Evolutionary conservation across 2,888 invertebrate species (phyloP), one percentile per base, ranked within the genome.

Genomic region (Caenorhabditis zanzibari): DNA sequence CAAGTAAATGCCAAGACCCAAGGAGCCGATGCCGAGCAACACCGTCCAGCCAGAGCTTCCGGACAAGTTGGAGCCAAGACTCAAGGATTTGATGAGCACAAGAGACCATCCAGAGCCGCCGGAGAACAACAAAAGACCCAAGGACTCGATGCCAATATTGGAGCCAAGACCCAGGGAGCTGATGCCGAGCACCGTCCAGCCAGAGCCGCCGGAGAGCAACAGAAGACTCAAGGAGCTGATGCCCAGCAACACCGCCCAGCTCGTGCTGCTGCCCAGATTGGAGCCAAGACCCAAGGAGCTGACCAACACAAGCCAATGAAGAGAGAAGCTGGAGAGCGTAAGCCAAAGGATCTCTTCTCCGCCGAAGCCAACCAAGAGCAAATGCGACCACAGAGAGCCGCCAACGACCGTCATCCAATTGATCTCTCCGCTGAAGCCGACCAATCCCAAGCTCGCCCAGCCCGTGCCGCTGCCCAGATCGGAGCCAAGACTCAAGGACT

Each of bases 111-210:
- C 4, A 52, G 52, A 52, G 52, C 22, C 19, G 52, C 52, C 22
- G 56, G 56, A 56, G 28, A 26, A n/a, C n/a, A n/a, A n/a, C n/a
- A n/a, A 26, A 26, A 56, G 56, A 26, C 44, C 4, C 44, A 24
- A 24, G 63, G 63, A 63, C 24, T 24, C 16, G 63, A 47, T 14
- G 22, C 19, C 10, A 2, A 52, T 14, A n/a, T 19, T n/a, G 22
- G 22, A 52, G 32, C 58, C 1, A 58, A 35, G 35, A 58, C 58
- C 28, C 58, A 58, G 35, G 64, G 47, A 47, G 64, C 64, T 16
- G 61, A 61, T 44, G 26, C 44, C 59, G 59, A 59, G 24, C 38
- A 61, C 38, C 63, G 63, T 3, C 63, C 63, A 63, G 44, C 63
- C 16, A 41, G 63, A 44, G 63, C 63, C n/a, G 44, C 63, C 7